A percentile compares a stretch with the other conserved stretches of the same genome.
Evolutionary conservation across 2,888 invertebrate species (phyloP).

Genomic region (Rhamphomyia laevipes): DNA sequence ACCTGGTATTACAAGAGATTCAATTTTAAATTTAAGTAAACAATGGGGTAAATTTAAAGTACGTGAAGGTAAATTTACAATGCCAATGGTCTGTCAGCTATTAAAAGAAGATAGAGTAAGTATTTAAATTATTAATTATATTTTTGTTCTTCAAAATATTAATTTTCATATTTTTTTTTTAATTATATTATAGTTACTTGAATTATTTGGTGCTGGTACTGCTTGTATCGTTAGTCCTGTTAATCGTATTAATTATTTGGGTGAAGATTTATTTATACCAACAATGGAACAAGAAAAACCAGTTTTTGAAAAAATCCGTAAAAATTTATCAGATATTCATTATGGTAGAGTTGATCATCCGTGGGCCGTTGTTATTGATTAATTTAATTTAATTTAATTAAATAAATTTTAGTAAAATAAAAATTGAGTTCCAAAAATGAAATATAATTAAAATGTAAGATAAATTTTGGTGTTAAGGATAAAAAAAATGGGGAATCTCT

Average conservation of each 20-base stretch:
- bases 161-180: slow-evolving; percentile 4
- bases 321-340: slow-evolving; percentile 76
- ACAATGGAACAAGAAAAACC: slow-evolving; percentile 63
- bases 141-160: background rate
- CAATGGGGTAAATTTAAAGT: slow-evolving; percentile 84
- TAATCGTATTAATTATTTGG: slow-evolving; percentile 69
- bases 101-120: slow-evolving; percentile 72
- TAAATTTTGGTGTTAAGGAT: too few relatives aligned
- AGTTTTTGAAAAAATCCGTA: slow-evolving; percentile 59
- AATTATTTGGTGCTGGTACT: slow-evolving; percentile 97
- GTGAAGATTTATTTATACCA: slow-evolving; percentile 54
- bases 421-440: too few relatives aligned
- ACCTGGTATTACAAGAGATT: slow-evolving; percentile 87
- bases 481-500: too few relatives aligned
- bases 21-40: slow-evolving; percentile 65
- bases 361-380: slow-evolving; percentile 59
- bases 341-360: slow-evolving; percentile 76
- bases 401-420: background rate
- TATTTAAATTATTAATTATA: slow-evolving; percentile 18
- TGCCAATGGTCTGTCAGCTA: slow-evolving; percentile 65
- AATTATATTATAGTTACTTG: slow-evolving; percentile 60
- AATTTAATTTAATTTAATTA: too few relatives aligned
- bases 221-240: slow-evolving; percentile 93
- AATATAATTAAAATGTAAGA: too few relatives aligned
- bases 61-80: slow-evolving; percentile 67